Base-by-base conservation (phyloP, 2,888 invertebrate species). In the Diadegma fenestrale region DNA sequence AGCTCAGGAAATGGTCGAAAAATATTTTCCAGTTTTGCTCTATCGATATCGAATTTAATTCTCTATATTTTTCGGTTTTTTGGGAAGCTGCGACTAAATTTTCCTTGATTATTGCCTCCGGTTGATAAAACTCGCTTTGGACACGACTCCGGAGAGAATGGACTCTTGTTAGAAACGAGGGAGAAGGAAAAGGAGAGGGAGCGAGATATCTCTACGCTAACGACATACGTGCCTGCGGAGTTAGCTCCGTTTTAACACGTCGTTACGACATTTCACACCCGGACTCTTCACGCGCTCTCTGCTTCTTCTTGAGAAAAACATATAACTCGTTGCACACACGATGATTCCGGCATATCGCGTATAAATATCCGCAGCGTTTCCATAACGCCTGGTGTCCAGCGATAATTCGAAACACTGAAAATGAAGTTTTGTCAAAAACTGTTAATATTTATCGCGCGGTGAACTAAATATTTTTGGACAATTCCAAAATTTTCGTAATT, bases 241-340 rank as follows among this genome's bases (percentile, higher is more conserved):
- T 89, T 88, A 89, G 88, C 88, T 87, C 88, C 90, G 90, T 90
- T 91, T 93, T 93, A 93, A 91, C 93, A 92, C 91, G 89, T 92
- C 91, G 91, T 93, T 93, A 93, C 93, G 92, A 93, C 90, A 93
- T 93, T 93, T 93, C 93, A 90, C 93, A 93, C 93, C 89, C 87
- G 66, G 80, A 45, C 61, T 41, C 61, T 17, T n/a, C 63, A 26
- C 51, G 43, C 75, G 41, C 10, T 33, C 58, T 19, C 48, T 43
- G 30, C 43, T 79, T 61, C 54, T 75, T 72, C 61, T 71, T 33
- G 37, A 79, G 79, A 79, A 71, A 33, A 79, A 58, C 66, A 78
- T 58, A 51, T 58, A 51, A 48, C 79, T 79, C 79, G 48, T 51
- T 58, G 61, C 61, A 61, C 69, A n/a, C n/a, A n/a, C n/a, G n/a